These are phyloP conservation scores for Apus apus DNA, from an alignment of 2,113 vertebrate genomes.

Conservation along the genomic window DNA sequence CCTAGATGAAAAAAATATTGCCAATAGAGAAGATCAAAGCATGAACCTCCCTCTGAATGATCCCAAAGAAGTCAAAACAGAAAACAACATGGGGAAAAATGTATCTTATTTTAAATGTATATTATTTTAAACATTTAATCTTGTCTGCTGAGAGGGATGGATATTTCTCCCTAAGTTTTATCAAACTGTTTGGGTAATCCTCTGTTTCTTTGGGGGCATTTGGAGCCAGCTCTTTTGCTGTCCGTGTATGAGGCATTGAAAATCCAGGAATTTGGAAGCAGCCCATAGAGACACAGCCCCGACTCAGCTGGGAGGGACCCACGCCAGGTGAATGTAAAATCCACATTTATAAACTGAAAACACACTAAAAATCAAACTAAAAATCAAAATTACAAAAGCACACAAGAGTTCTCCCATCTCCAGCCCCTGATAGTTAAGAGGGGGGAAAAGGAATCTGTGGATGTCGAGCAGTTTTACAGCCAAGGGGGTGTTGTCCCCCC, in stretches of 20 bases:
- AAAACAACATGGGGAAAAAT: slow-evolving; percentile 22
- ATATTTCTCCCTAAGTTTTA: neutral
- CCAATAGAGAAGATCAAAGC: slow-evolving; percentile 67
- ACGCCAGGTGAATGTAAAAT: neutral
- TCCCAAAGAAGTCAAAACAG: slow-evolving; percentile 60
- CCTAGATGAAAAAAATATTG: slow-evolving; percentile 53
- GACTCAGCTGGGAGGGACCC: neutral
- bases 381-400: neutral
- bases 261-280: neutral
- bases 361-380: neutral
- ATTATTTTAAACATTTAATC: slow-evolving; percentile 46
- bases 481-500: fast-evolving
- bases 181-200: neutral
- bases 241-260: neutral
- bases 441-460: neutral
- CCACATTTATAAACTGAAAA: neutral
- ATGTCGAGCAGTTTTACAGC: neutral
- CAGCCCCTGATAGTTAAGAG: neutral
- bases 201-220: neutral
- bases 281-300: neutral
- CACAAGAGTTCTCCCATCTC: neutral
- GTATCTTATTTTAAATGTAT: no score
- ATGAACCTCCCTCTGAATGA: slow-evolving; percentile 55
- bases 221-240: neutral
- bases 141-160: neutral